Evolutionary conservation across 2,888 invertebrate species (phyloP).

Genomic region (Gibbula magus): DNA sequence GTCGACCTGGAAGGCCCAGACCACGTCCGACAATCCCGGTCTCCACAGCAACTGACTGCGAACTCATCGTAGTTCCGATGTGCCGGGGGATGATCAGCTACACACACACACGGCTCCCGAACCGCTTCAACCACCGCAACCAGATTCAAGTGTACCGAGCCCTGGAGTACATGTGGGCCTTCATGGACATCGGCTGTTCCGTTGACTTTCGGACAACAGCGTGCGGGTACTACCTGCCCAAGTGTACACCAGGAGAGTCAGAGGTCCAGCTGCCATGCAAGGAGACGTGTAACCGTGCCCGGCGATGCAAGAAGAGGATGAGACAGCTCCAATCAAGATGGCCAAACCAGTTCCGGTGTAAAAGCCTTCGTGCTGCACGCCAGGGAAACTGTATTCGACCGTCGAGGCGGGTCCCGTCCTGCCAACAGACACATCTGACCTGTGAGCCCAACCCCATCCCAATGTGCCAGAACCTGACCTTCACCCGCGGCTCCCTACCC

Average conservation of each 20-base stretch:
- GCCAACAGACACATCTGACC: slow-evolving; percentile 32
- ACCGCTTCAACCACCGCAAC: slow-evolving; percentile 45
- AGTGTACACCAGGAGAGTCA: slow-evolving; percentile 43
- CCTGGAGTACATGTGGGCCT: slow-evolving; percentile 59
- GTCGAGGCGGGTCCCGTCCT: neutral
- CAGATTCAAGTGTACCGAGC: slow-evolving; percentile 55
- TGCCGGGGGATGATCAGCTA: slow-evolving; percentile 52
- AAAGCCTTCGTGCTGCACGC: slow-evolving; percentile 19
- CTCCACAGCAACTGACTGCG: neutral
- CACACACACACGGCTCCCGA: slow-evolving; percentile 51
- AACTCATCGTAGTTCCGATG: slow-evolving; percentile 48
- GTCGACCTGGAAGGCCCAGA: neutral
- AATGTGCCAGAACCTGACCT: slow-evolving; percentile 49
- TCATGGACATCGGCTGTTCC: slow-evolving; percentile 64
- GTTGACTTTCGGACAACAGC: slow-evolving; percentile 56
- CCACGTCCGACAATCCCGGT: neutral
- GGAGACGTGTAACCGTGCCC: slow-evolving; percentile 48
- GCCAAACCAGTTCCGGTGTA: slow-evolving; percentile 44
- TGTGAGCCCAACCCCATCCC: slow-evolving; percentile 50
- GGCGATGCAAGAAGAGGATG: slow-evolving; percentile 41
- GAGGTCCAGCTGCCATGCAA: slow-evolving; percentile 46
- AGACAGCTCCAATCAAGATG: slow-evolving; percentile 39
- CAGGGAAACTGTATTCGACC: slow-evolving; percentile 14
- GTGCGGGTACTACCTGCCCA: slow-evolving; percentile 61
- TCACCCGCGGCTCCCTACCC: slow-evolving; percentile 50